Evolutionary conservation across 2,888 invertebrate species (phyloP).

Genomic region (Leptura quadrifasciata): DNA sequence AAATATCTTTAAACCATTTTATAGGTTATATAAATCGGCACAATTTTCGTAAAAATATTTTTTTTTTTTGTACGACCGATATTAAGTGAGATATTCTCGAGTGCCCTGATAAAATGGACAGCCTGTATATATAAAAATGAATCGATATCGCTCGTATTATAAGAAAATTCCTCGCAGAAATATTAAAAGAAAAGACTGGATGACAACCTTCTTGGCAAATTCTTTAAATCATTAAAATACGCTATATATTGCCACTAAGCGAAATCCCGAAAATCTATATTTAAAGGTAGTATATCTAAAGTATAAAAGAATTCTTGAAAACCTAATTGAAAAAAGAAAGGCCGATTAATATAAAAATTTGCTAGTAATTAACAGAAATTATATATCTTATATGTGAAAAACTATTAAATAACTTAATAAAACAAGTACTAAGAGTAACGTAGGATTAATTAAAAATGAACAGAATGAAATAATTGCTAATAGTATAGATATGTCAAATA

Average conservation of each 20-base stretch:
- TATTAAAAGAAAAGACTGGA: no score
- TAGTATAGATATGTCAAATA: not conserved
- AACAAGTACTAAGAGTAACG: not conserved
- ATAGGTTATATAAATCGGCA: no score
- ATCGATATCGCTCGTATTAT: not conserved
- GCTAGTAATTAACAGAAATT: not conserved
- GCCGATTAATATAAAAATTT: conserved; percentile 8
- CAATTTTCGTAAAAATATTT: no score
- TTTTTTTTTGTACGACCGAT: no score
- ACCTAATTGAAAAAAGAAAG: not conserved
- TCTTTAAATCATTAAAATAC: not conserved
- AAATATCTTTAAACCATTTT: no score
- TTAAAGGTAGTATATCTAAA: not conserved
- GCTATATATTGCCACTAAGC: not conserved
- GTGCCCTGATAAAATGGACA: no score
- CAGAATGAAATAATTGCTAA: not conserved
- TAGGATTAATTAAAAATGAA: not conserved
- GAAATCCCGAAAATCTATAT: not conserved
- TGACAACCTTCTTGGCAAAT: not conserved
- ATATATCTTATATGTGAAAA: not conserved
- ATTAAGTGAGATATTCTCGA: no score
- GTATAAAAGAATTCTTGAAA: conserved; percentile 5
- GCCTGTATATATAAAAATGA: no score
- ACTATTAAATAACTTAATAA: not conserved
- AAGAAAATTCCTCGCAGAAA: not conserved